These are phyloP conservation scores for Acestrorhynchus altus DNA, from an alignment of 2,797 vertebrate genomes.

Conservation along the genomic window DNA sequence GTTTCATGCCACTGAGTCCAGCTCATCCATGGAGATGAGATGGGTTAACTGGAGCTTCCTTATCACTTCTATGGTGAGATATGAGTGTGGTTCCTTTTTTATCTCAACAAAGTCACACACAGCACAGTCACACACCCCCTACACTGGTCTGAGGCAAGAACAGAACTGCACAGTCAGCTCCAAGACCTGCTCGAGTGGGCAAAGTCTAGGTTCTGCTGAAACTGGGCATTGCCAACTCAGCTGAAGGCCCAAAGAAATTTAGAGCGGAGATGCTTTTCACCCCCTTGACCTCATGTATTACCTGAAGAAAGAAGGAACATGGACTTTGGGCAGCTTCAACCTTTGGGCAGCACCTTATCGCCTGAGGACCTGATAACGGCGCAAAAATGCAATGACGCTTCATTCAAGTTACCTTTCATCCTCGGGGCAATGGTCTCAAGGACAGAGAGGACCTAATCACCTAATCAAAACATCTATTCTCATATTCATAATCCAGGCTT, in stretches of 20 bases:
- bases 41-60: constrained; percentile 63
- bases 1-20: constrained; percentile 48
- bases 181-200: constrained; percentile 28
- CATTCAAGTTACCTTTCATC: constrained; percentile 32
- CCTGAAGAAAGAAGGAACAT: constrained; percentile 14
- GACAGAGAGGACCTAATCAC: background rate
- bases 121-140: constrained; percentile 42
- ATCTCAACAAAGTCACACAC: constrained; percentile 42
- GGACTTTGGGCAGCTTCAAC: constrained; percentile 54
- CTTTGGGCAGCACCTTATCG: constrained; percentile 68
- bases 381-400: constrained; percentile 37
- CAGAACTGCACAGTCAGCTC: constrained; percentile 44
- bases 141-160: background rate
- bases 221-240: constrained; percentile 44
- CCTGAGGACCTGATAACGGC: constrained; percentile 21
- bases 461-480: no score
- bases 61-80: constrained; percentile 65
- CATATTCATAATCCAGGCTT: no score
- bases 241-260: background rate
- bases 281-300: background rate
- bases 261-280: constrained; percentile 12
- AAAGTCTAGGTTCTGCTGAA: constrained; percentile 49
- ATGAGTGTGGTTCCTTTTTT: constrained; percentile 37
- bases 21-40: constrained; percentile 64
- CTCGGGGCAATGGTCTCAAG: background rate